Evolutionary conservation across 2,797 vertebrate genomes (phyloP).

Genomic region (Lophotriccus pileatus): DNA sequence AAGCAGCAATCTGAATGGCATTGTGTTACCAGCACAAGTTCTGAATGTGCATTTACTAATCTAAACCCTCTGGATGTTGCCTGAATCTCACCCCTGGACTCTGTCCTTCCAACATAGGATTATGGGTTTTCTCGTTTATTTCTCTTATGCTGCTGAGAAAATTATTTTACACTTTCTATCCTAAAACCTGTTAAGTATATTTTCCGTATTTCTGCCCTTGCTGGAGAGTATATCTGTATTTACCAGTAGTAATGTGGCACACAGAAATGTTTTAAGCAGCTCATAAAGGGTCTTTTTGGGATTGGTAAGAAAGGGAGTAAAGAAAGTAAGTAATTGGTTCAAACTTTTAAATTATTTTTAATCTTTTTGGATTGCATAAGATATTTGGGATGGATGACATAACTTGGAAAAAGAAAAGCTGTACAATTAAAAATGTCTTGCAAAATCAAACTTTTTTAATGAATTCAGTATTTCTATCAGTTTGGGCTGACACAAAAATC

Average conservation of each 20-base stretch:
- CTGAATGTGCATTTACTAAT: neutral
- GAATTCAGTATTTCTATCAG: neutral
- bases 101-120: neutral
- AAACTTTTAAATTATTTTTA: neutral
- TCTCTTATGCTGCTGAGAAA: neutral
- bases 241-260: neutral
- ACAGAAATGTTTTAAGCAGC: neutral
- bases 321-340: neutral
- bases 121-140: neutral
- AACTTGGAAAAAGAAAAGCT: neutral
- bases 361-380: neutral
- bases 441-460: neutral
- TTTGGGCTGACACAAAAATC: neutral
- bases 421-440: neutral
- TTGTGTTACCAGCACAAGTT: neutral
- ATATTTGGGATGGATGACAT: neutral
- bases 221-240: neutral
- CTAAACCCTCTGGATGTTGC: neutral
- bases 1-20: neutral
- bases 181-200: neutral
- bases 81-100: neutral
- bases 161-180: neutral
- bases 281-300: neutral
- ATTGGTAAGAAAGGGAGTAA: neutral
- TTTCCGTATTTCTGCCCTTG: neutral